These are phyloP conservation scores for Parnassius orleans DNA, from an alignment of 2,888 invertebrate genomes.

Conservation along the genomic window DNA sequence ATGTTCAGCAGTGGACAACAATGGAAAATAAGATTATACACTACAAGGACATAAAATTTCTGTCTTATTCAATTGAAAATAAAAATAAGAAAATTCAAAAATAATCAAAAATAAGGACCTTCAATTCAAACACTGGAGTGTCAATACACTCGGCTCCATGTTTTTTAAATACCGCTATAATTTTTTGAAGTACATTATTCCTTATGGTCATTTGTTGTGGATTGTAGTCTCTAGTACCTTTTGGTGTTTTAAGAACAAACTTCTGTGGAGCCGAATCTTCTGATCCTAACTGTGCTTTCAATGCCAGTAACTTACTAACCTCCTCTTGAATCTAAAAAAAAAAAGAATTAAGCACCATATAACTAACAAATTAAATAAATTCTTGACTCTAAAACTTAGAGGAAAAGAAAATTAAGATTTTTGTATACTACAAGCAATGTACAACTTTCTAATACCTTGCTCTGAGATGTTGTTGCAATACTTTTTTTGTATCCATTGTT, in stretches of 20 bases:
- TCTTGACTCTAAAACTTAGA: neutral
- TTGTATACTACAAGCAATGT: slow-evolving; percentile 6
- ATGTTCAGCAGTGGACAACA: no score
- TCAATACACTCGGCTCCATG: slow-evolving; percentile 99
- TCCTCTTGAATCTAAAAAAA: slow-evolving; percentile 89
- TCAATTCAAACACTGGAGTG: slow-evolving; percentile 98
- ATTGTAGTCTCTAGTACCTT: slow-evolving; percentile 96
- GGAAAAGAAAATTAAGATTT: neutral
- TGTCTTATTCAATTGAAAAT: no score
- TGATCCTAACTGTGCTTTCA: slow-evolving; percentile 87
- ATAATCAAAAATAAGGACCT: slow-evolving; percentile 78
- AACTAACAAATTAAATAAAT: slow-evolving; percentile 34
- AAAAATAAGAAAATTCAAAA: neutral
- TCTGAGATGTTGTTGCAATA: slow-evolving; percentile 66
- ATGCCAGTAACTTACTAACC: slow-evolving; percentile 88
- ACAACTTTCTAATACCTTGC: slow-evolving; percentile 57
- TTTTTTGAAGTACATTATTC: slow-evolving; percentile 91
- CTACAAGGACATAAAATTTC: no score
- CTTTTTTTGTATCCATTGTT: slow-evolving; percentile 56
- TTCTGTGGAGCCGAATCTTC: slow-evolving; percentile 85
- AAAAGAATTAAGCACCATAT: neutral
- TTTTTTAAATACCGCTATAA: slow-evolving; percentile 93
- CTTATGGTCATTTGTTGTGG: slow-evolving; percentile 97
- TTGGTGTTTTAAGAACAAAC: slow-evolving; percentile 93
- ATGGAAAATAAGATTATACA: no score